Base-by-base conservation (phyloP, 2,797 vertebrate genomes). In the Hemibagrus guttatus region DNA sequence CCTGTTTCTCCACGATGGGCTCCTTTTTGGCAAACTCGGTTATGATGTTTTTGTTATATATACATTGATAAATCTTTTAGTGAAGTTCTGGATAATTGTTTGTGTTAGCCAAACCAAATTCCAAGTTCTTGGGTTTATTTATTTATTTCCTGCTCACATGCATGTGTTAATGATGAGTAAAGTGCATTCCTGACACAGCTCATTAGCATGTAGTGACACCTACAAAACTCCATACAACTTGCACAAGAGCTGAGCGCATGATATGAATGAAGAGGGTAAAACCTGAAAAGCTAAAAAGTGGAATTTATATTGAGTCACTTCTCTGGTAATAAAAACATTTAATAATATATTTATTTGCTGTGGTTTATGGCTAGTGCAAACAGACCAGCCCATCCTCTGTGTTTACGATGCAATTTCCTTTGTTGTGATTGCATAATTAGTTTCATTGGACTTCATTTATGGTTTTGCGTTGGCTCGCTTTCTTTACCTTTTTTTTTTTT, bases 1-100 rank as follows among this genome's bases (percentile, higher is more conserved):
- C 69, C 16, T 81, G 74, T 35, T 69, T 86, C 84, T 90, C 52
- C 63, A 66, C 28, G 17, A 83, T 83, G 26, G 23, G 28, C n/a
- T 54, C 21, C 63, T 28, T 39, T 56, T 52, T 42, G 71, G 52
- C 35, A 52, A 81, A 64, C 49, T 39, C 8, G 35, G 23, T 49
- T 49, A 49, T 49, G 46, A 49, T 49, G 9, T 49, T 49, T 49
- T 49, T 8, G 46, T 8, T 49, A 49, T 7, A 49, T 49, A 49
- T 49, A 49, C 21, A 61, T 61, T 61, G 8, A 61, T 61, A 6
- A 63, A 63, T n/a, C 9, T 63, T 31, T 66, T 66, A 28, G 31
- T 39, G 21, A 21, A 71, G 35, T 71, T 71, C 42, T 74, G 19
- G 4, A 19, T 35, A 35, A 17, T 35, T 35, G 31, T 39, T 35